Conservation (phyloP, 2,113 vertebrate genomes). For the Serinus canaria region DNA sequence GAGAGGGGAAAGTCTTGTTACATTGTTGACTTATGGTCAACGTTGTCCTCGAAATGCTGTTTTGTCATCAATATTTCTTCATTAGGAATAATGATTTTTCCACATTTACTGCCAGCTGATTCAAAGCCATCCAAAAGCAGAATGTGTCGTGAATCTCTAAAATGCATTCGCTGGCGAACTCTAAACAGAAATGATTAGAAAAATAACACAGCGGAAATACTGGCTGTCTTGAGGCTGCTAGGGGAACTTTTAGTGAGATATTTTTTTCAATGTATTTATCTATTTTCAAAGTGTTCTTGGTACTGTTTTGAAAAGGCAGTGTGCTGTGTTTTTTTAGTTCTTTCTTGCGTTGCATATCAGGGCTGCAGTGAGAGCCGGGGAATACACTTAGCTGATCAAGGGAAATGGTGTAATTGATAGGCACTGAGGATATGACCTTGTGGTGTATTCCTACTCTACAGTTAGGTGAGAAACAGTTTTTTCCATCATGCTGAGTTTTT, state of each 20-base stretch:
- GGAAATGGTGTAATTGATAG: conserved; percentile 49
- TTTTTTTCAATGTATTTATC: conserved; percentile 49
- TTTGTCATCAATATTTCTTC: conserved; percentile 72
- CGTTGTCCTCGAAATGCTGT: conserved; percentile 68
- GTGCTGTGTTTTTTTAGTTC: neutral
- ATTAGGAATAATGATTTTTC: conserved; percentile 73
- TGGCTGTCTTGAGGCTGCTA: conserved; percentile 47
- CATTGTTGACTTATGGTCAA: conserved; percentile 51
- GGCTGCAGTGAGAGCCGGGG: neutral
- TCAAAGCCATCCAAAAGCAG: conserved; percentile 56
- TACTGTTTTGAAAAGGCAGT: neutral
- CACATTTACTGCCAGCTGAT: conserved; percentile 69
- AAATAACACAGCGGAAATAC: conserved; percentile 22
- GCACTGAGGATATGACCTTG: conserved; percentile 22
- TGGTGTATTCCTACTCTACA: conserved; percentile 14
- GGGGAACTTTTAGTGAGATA: conserved; percentile 40
- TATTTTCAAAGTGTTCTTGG: conserved; percentile 8
- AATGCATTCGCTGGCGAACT: conserved; percentile 41
- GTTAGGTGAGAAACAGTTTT: conserved; percentile 7
- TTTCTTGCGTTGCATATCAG: neutral
- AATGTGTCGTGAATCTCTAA: conserved; percentile 67
- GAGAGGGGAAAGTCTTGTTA: conserved; percentile 7
- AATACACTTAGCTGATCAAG: conserved; percentile 31
- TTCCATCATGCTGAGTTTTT: conserved; percentile 1
- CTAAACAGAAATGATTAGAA: conserved; percentile 58